phyloP scores from a whole-genome alignment of 2,113 vertebrate species.

The Dicerorhinus sumatrensis region DNA sequence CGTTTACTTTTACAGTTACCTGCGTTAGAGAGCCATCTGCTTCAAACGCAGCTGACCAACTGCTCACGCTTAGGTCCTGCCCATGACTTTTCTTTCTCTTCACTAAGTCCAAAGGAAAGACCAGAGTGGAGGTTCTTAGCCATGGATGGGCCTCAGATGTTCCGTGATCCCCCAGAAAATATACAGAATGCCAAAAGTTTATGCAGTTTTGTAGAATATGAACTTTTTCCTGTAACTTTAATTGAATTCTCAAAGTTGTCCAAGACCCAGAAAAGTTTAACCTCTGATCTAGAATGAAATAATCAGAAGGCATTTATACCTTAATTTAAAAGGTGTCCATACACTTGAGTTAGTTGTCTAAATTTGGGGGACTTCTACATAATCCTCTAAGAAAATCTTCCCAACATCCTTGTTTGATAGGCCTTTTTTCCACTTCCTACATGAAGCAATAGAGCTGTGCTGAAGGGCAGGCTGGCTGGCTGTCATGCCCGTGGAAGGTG shows the following conservation, averaged over 20 bases:
- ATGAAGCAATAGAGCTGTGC: not conserved
- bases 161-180: not conserved
- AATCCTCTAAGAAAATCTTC: not conserved
- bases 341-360: not conserved
- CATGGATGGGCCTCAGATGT: not conserved
- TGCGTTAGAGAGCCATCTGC: not conserved
- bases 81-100: not conserved
- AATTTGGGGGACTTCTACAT: not conserved
- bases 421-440: not conserved
- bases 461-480: not conserved
- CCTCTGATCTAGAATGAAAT: not conserved
- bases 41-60: not conserved
- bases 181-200: not conserved
- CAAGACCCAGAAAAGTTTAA: not conserved
- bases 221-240: not conserved
- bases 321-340: not conserved
- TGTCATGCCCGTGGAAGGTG: not conserved
- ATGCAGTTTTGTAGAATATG: constrained; percentile 23
- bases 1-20: not conserved
- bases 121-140: not conserved
- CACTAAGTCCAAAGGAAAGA: not conserved
- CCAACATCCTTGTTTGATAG: not conserved
- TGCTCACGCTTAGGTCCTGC: not conserved
- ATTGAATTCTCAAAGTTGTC: constrained; percentile 20
- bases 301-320: not conserved